Base-by-base conservation (phyloP, 2,797 vertebrate genomes). In the Rhinophrynus dorsalis region DNA sequence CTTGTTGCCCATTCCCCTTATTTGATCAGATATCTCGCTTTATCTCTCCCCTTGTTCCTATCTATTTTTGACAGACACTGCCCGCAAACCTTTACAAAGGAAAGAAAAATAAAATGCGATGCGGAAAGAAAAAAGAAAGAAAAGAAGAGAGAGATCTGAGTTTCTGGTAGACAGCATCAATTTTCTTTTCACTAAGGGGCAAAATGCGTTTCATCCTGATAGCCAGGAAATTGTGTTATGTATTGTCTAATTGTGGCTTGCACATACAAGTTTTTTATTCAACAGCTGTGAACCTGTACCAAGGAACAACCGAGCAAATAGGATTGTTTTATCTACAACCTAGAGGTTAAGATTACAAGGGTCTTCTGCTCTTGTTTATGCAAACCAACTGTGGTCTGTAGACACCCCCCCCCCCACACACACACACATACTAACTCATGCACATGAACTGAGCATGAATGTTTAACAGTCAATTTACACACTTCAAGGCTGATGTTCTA, bases 31-130 rank as follows among this genome's bases (percentile, higher is more conserved):
- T 64, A 21, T 12, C 5, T 17, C 42, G 23, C 63, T 72, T 65
- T 65, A 64, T 72, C 54, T 64, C 52, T 50, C 47, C 32, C 32
- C 33, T 17, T 15, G 57, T 72, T 72, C 67, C 54, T 69, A 52
- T 72, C 68, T 72, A 65, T 72, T 72, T 69, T 58, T 58, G 68
- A 57, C 68, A 57, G 33, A 9, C 52, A 56, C 60, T 65, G 52
- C 60, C 61, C 33, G 33, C 33, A 17, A 60, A 40, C 26, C 55
- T 62, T 35, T 47, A 72, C 60, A 72, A 58, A 65, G 61, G 26
- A n/a, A n/a, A n/a, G 30, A 33, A 51, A 50, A 1, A 32, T 13
- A 63, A 42, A 48, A 26, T 38, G 13, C 27, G 48, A 62, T 35
- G 18, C 42, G 27, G 6, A 6, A 23, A 32, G 56, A 5, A 18